A percentile compares a stretch with the other conserved stretches of the same genome.
phyloP scores from a whole-genome alignment of 2,113 vertebrate genomes.

The Oreotrochilus melanogaster region DNA sequence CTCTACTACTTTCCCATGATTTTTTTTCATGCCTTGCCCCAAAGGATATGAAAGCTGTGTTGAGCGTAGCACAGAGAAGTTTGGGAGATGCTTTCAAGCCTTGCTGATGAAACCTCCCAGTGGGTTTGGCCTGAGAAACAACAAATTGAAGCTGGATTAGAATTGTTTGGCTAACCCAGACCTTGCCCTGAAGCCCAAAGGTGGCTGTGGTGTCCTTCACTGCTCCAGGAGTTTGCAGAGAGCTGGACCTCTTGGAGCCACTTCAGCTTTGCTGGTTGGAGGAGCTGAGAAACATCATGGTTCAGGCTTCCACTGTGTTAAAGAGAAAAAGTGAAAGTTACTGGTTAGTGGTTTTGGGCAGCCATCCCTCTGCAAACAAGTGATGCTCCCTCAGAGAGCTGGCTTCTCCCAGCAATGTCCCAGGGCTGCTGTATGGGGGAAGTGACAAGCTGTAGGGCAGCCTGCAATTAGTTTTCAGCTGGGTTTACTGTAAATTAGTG shows the following conservation, averaged over 20 bases:
- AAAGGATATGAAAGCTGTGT: not conserved
- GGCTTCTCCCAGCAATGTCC: not conserved
- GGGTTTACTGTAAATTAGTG: slow-evolving; percentile 31
- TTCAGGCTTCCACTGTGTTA: not conserved
- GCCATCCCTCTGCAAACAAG: not conserved
- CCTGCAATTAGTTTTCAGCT: not conserved
- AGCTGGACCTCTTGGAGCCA: not conserved
- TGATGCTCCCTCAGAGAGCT: not conserved
- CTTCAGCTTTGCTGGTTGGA: not conserved
- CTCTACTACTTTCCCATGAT: not conserved
- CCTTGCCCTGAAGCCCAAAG: not conserved
- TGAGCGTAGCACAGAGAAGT: not conserved
- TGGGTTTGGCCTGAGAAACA: not conserved
- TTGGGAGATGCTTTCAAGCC: not conserved
- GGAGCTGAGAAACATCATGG: not conserved
- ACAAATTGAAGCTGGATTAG: not conserved
- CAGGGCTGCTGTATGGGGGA: not conserved
- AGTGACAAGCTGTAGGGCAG: not conserved
- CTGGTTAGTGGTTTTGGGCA: slow-evolving; percentile 47
- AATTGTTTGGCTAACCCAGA: not conserved
- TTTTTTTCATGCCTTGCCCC: not conserved
- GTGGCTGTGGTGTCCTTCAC: not conserved
- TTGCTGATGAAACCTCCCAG: not conserved
- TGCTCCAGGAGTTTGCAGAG: not conserved
- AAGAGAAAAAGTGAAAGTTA: slow-evolving; percentile 1